Evolutionary conservation across 1,140 invertebrate species (phyloP).

Genomic region (Drosophila simulans): DNA sequence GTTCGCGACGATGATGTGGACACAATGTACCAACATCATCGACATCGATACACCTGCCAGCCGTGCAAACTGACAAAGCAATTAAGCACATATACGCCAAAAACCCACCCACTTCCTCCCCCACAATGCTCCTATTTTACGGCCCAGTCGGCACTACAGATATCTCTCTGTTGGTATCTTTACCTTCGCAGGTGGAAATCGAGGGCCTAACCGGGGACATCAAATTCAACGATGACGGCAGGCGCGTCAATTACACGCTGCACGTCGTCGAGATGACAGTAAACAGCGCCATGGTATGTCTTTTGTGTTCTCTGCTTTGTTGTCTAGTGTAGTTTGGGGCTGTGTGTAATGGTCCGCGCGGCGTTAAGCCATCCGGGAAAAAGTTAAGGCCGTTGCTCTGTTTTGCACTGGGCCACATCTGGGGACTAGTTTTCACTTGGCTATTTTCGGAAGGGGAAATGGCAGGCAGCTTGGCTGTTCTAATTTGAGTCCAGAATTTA

Average conservation of each 20-base stretch:
- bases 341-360: conserved; percentile 32
- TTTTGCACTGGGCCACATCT: conserved; percentile 4
- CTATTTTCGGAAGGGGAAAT: no score
- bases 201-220: conserved; percentile 96
- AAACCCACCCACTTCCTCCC: background rate
- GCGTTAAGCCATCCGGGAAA: conserved; percentile 6
- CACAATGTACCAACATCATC: conserved; percentile 22
- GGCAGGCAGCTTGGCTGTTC: background rate
- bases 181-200: conserved; percentile 91
- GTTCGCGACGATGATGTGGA: conserved; percentile 36
- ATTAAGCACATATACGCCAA: conserved; percentile 57
- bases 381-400: conserved; percentile 17
- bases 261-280: conserved; percentile 96
- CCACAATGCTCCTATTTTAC: conserved; percentile 17
- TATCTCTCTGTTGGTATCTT: conserved; percentile 6
- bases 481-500: background rate
- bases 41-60: conserved; percentile 44
- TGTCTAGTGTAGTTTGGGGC: conserved; percentile 14
- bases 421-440: background rate
- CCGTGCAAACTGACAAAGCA: conserved; percentile 66
- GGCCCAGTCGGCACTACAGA: background rate
- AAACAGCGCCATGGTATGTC: conserved; percentile 74
- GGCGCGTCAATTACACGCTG: conserved; percentile 94
- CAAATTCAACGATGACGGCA: conserved; percentile 93
- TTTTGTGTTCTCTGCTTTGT: conserved; percentile 22